A percentile compares a stretch with the other conserved stretches of the same genome.
phyloP scores from a whole-genome alignment of 2,888 invertebrate species.

The Habrosyne pyritoides region DNA sequence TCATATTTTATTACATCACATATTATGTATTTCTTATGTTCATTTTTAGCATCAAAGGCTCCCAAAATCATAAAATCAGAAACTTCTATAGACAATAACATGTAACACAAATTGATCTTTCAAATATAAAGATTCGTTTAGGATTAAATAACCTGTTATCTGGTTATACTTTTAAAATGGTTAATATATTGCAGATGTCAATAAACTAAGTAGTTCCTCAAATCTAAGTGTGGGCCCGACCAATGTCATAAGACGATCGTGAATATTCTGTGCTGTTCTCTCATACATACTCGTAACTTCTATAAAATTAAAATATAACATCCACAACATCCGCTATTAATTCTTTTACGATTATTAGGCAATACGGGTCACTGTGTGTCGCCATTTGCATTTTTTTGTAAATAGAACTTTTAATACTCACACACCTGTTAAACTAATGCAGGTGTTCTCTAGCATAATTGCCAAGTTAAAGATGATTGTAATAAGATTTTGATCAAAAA shows the following conservation, averaged over 20 bases:
- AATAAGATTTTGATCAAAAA: neutral
- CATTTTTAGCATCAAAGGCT: too few species aligned
- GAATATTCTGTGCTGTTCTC: constrained; percentile 55
- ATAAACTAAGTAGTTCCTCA: neutral
- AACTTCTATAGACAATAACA: too few species aligned
- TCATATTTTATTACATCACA: too few species aligned
- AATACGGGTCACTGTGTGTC: constrained; percentile 27
- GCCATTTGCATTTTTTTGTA: constrained; percentile 24
- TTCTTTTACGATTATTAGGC: constrained; percentile 57
- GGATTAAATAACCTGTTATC: too few species aligned
- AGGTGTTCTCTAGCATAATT: neutral
- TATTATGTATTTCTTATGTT: too few species aligned
- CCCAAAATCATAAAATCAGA: constrained; percentile 10
- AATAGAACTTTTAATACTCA: neutral
- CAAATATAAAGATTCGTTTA: too few species aligned
- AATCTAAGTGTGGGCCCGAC: constrained; percentile 28
- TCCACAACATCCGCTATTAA: constrained; percentile 61
- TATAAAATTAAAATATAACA: constrained; percentile 59
- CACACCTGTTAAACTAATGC: neutral
- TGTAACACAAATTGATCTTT: too few species aligned
- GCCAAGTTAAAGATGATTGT: neutral
- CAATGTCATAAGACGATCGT: constrained; percentile 34
- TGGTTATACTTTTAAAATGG: too few species aligned
- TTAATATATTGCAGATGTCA: too few species aligned
- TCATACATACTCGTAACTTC: constrained; percentile 35